Percentiles rank a stretch among this genome's conserved stretches.
Conservation (phyloP, 2,113 vertebrate species). For the Ceyx cyanopectus region DNA sequence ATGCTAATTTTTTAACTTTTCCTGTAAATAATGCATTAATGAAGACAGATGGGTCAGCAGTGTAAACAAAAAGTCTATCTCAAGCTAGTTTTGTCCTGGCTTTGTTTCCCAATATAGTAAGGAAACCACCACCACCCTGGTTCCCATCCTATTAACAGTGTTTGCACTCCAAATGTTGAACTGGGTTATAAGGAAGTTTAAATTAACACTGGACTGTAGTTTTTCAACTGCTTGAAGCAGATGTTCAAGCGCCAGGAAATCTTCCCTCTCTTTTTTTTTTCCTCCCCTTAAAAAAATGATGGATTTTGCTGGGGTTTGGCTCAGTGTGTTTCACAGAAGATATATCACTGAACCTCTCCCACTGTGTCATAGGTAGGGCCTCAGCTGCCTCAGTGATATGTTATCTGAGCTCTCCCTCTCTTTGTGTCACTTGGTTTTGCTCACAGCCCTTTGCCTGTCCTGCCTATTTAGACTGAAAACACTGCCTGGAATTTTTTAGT, state of each 20-base stretch:
- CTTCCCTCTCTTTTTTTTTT: background rate
- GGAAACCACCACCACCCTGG: constrained; percentile 46
- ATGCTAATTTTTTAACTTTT: constrained; percentile 57
- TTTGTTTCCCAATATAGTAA: constrained; percentile 83
- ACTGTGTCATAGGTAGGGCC: background rate
- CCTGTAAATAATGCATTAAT: constrained; percentile 78
- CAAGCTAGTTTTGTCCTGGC: constrained; percentile 75
- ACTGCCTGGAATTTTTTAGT: background rate
- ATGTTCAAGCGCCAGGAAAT: constrained; percentile 73
- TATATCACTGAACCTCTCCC: background rate
- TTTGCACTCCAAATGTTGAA: constrained; percentile 70
- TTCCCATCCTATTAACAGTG: constrained; percentile 74
- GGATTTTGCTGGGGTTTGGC: background rate
- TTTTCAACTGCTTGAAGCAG: constrained; percentile 76
- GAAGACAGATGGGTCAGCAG: constrained; percentile 74
- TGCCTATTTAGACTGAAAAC: background rate
- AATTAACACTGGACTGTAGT: constrained; percentile 71
- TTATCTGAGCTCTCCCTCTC: background rate
- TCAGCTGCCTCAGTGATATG: rapidly evolving
- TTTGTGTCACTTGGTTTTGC: background rate
- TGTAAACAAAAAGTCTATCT: constrained; percentile 77
- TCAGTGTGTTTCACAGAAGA: background rate
- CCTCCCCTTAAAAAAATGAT: rapidly evolving
- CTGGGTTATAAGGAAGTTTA: constrained; percentile 80
- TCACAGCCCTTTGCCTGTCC: background rate